Conservation (phyloP, 2,113 vertebrate genomes). For the Rhinolophus sinicus region DNA sequence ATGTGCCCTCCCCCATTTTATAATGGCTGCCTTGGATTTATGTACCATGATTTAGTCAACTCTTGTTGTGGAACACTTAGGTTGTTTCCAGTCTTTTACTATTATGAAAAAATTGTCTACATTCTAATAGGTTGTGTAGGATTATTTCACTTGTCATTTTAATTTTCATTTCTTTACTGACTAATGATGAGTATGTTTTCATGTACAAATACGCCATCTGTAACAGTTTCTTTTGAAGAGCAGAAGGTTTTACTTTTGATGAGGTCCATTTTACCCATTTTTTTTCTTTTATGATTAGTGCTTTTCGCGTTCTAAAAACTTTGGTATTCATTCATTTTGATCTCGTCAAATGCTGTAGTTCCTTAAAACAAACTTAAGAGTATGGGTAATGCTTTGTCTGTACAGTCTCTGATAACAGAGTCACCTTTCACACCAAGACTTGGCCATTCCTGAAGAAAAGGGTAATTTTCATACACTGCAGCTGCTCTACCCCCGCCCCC, state of each 20-base stretch:
- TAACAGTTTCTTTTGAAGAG: background rate
- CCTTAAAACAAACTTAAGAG: background rate
- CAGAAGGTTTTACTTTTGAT: background rate
- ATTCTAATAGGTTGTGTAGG: no score
- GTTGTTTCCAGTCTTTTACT: background rate
- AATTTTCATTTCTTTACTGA: no score
- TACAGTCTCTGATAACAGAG: background rate
- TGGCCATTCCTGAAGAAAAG: background rate
- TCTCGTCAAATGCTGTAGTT: background rate
- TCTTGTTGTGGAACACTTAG: background rate
- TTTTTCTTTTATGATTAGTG: background rate
- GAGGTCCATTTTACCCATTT: background rate
- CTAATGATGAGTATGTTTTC: no score
- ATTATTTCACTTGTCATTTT: no score
- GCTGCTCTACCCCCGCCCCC: background rate
- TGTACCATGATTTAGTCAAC: background rate
- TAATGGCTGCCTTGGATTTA: background rate
- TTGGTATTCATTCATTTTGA: background rate
- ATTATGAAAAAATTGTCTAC: background rate
- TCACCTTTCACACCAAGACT: background rate
- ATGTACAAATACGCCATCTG: background rate
- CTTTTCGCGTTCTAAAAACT: background rate
- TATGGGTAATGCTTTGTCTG: slow-evolving; percentile 3
- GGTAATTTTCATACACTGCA: background rate
- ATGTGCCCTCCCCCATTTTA: background rate